Evolutionary conservation across 2,888 invertebrate genomes (phyloP).

Genomic region (Chaetogeoica ovagalla): DNA sequence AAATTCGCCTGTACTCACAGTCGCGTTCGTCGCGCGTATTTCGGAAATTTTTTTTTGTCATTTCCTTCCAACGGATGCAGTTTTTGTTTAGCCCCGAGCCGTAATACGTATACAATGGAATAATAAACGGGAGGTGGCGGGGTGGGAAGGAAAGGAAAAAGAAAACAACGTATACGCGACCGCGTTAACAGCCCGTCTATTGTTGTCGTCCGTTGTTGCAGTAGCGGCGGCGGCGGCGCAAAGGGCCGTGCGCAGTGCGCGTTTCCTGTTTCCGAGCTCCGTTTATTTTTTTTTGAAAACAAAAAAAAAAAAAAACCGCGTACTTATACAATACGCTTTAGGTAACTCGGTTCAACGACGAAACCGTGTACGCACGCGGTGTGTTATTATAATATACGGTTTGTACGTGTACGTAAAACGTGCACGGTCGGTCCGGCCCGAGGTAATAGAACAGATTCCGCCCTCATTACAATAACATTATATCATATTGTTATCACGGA

Average conservation of each 20-base stretch:
- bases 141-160: not conserved
- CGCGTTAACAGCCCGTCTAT: too few species aligned
- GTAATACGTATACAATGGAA: not conserved
- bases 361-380: too few species aligned
- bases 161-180: not conserved
- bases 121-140: conserved; percentile 4
- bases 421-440: conserved; percentile 45
- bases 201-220: too few species aligned
- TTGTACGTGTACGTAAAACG: not conserved
- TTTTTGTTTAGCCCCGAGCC: conserved; percentile 20
- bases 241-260: conserved; percentile 35
- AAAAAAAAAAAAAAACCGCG: not conserved
- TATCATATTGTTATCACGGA: too few species aligned
- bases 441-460: too few species aligned
- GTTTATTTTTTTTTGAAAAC: conserved; percentile 9
- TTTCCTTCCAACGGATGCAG: conserved; percentile 7
- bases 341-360: too few species aligned
- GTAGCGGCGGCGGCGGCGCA: not conserved
- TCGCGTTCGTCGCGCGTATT: not conserved
- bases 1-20: too few species aligned
- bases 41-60: not conserved
- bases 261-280: conserved; percentile 44
- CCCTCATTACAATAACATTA: too few species aligned
- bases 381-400: not conserved
- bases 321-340: too few species aligned